phyloP scores from a whole-genome alignment of 2,113 vertebrate species.

The Pituophis catenifer region DNA sequence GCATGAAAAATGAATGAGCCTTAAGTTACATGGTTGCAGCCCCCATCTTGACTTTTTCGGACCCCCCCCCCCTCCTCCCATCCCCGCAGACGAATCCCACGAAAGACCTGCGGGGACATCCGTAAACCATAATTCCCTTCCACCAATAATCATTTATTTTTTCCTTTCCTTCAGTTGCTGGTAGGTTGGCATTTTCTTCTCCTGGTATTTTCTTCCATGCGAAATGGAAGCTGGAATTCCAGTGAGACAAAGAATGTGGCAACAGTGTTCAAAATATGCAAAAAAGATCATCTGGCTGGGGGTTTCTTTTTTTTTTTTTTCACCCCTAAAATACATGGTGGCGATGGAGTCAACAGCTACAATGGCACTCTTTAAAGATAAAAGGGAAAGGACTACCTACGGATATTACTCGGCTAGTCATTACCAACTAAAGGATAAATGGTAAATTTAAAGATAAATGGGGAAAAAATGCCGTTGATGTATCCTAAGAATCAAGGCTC shows the following conservation, averaged over 20 bases:
- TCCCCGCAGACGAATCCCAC: neutral
- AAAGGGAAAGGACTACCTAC: neutral
- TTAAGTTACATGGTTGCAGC: neutral
- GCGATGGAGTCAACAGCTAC: neutral
- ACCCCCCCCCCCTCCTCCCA: neutral
- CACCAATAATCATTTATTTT: constrained; percentile 12
- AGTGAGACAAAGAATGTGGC: constrained; percentile 16
- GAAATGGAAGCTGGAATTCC: constrained; percentile 9
- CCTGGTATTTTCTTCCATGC: neutral
- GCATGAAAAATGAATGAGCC: neutral
- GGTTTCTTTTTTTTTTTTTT: neutral
- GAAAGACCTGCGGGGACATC: constrained; percentile 26
- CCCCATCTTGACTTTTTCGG: neutral
- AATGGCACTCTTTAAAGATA: neutral
- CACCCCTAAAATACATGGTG: constrained; percentile 38
- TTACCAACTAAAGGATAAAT: neutral
- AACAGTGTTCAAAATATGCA: constrained; percentile 26
- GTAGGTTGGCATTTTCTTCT: constrained; percentile 24
- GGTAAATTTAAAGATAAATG: neutral
- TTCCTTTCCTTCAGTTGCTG: neutral
- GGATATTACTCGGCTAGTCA: neutral
- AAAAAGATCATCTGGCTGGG: constrained; percentile 12
- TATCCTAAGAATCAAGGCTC: neutral
- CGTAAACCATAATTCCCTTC: constrained; percentile 20
- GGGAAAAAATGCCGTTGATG: constrained; percentile 1